Evolutionary conservation across 2,888 invertebrate genomes (phyloP).

Genomic region (Drosophila robusta): DNA sequence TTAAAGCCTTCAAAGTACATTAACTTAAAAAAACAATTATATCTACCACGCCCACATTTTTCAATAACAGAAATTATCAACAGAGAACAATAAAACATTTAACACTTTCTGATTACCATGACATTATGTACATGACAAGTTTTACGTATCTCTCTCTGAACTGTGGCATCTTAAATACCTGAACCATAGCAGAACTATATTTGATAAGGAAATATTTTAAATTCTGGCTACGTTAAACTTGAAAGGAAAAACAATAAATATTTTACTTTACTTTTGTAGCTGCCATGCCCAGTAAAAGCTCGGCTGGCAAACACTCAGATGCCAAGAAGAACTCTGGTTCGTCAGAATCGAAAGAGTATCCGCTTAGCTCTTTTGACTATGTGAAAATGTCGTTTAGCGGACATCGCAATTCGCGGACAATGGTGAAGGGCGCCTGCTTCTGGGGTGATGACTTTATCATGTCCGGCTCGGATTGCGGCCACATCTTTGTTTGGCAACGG

Average conservation of each 20-base stretch:
- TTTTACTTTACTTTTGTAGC: not conserved
- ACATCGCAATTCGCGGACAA: conserved; percentile 91
- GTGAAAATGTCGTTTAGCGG: conserved; percentile 90
- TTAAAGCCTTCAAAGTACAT: no score
- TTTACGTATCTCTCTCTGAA: no score
- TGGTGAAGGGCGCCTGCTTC: conserved; percentile 94
- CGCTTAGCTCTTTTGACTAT: conserved; percentile 80
- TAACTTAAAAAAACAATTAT: no score
- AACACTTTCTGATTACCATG: no score
- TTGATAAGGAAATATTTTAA: no score
- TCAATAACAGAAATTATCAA: no score
- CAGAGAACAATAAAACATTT: no score
- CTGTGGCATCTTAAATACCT: no score
- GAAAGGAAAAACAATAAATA: not conserved
- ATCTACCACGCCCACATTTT: no score
- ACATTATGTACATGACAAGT: no score
- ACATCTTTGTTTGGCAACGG: conserved; percentile 93
- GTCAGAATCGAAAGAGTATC: conserved; percentile 9
- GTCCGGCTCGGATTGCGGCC: conserved; percentile 96
- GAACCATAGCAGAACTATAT: no score
- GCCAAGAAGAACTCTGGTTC: not conserved
- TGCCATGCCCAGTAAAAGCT: not conserved
- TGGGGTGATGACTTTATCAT: conserved; percentile 93
- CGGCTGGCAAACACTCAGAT: not conserved
- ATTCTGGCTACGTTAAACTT: no score